These are phyloP conservation scores for Cariama cristata DNA, from an alignment of 2,113 vertebrate species.

Conservation along the genomic window DNA sequence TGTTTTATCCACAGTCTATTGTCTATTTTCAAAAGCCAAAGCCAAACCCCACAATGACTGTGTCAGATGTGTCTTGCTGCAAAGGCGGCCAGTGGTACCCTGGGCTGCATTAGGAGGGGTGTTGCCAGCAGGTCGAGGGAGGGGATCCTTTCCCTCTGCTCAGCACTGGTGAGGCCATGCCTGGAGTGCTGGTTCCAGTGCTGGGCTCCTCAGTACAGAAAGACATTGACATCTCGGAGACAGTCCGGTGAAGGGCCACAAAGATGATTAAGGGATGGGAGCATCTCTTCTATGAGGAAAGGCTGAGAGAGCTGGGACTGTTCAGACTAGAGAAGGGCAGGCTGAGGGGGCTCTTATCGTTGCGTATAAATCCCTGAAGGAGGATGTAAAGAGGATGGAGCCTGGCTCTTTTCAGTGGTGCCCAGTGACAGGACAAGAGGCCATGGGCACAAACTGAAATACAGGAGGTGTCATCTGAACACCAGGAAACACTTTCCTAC, in stretches of 20 bases:
- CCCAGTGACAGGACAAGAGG: background rate
- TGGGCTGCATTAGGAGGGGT: background rate
- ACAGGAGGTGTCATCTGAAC: background rate
- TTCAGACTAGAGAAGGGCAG: background rate
- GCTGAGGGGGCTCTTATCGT: background rate
- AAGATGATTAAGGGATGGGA: background rate
- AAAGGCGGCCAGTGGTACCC: background rate
- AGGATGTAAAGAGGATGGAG: background rate
- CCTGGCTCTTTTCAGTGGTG: background rate
- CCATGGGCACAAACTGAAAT: background rate
- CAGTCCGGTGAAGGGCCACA: background rate
- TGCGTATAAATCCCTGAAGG: background rate
- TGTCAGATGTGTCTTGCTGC: background rate
- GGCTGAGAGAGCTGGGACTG: background rate
- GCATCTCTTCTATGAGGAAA: background rate
- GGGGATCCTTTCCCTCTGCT: background rate
- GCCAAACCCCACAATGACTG: background rate
- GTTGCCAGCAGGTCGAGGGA: accelerated
- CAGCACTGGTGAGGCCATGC: background rate
- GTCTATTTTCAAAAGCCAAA: background rate
- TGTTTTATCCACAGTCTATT: background rate
- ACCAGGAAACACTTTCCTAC: background rate
- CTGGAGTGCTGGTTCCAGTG: background rate
- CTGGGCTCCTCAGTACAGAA: background rate
- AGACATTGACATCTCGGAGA: background rate